These are phyloP conservation scores for Oriolus oriolus DNA, from an alignment of 2,113 vertebrate species.

Conservation along the genomic window DNA sequence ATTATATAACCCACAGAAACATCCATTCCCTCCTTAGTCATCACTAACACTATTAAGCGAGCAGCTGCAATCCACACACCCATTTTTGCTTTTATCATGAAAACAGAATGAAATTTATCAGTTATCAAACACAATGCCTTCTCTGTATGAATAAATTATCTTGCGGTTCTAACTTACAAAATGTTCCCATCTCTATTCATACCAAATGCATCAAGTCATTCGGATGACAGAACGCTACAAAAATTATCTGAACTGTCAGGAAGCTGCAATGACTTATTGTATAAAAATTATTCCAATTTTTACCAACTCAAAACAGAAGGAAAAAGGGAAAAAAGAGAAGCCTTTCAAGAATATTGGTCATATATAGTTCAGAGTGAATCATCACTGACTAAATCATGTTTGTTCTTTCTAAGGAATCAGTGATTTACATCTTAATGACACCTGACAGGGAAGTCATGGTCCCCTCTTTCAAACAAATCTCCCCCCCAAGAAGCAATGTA, in stretches of 20 bases:
- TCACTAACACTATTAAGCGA: conserved; percentile 56
- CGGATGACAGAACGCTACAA: conserved; percentile 41
- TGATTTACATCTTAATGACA: neutral
- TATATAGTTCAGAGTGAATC: conserved; percentile 36
- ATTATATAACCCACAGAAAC: conserved; percentile 54
- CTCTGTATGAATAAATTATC: conserved; percentile 66
- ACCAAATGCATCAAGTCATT: conserved; percentile 62
- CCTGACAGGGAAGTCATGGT: neutral
- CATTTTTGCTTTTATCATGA: conserved; percentile 43
- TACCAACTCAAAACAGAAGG: conserved; percentile 29
- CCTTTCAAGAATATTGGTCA: neutral
- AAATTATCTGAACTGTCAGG: conserved; percentile 59
- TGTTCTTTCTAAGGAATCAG: conserved; percentile 45
- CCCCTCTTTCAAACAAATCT: neutral
- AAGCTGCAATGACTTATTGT: conserved; percentile 20
- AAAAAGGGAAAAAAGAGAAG: neutral
- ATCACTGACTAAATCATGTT: neutral
- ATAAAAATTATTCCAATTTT: conserved; percentile 35
- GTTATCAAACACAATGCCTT: conserved; percentile 60
- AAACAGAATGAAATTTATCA: conserved; percentile 59
- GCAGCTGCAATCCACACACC: conserved; percentile 30
- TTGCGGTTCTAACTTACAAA: conserved; percentile 57
- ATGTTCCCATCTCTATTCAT: conserved; percentile 58
- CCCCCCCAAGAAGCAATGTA: neutral
- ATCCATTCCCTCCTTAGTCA: conserved; percentile 61